Percentiles rank a stretch among this genome's conserved stretches.
Evolutionary conservation across 2,797 vertebrate genomes (phyloP).

Genomic region (Pyrocephalus nanus): DNA sequence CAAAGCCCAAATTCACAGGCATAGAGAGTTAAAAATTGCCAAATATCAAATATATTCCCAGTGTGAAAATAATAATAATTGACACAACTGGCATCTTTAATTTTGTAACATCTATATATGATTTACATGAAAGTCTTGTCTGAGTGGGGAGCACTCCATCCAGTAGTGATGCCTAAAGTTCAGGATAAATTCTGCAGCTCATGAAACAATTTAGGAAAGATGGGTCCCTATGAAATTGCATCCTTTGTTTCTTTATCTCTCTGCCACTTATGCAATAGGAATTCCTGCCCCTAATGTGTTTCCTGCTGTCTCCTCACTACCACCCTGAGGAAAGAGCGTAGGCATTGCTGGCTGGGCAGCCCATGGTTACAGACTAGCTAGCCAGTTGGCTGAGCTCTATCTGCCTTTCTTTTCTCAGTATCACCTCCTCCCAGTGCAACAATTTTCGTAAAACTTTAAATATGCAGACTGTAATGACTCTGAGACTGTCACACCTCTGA

Average conservation of each 20-base stretch:
- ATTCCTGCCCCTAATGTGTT: neutral
- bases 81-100: neutral
- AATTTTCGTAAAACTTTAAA: neutral
- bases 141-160: neutral
- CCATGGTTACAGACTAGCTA: neutral
- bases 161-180: neutral
- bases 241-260: neutral
- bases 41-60: neutral
- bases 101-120: neutral
- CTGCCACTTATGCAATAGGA: neutral
- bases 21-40: neutral
- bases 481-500: neutral
- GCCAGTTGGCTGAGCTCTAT: neutral
- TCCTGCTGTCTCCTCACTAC: neutral
- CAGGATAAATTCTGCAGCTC: neutral
- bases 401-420: neutral
- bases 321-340: neutral
- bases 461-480: neutral
- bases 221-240: neutral
- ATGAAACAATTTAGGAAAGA: neutral
- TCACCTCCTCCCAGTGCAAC: neutral
- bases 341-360: neutral
- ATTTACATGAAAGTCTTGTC: neutral
- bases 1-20: neutral
- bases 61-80: neutral